Base-by-base conservation (phyloP, 2,888 invertebrate species). In the Drosophila diplacantha region DNA sequence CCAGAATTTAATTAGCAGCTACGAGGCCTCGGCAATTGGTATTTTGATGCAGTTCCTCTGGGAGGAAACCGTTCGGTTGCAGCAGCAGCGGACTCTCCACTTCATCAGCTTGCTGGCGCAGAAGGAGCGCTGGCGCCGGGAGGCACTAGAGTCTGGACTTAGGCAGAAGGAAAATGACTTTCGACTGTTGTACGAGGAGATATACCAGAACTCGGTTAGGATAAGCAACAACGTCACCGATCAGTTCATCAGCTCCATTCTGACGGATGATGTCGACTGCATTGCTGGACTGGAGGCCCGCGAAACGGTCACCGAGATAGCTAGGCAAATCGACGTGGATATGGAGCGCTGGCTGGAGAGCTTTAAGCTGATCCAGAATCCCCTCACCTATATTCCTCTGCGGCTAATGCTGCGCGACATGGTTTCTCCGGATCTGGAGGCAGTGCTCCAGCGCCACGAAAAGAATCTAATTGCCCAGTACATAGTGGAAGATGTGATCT, bases 11-110 rank as follows among this genome's bases (percentile, higher is more conserved):
- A 89, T 95, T 16, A 91, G 91, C 61, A 91, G 92, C 62, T 88
- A 95, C 8, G 94, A 95, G 79, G 95, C 95, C 0, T 91, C 90
- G 1, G 91, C 93, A 0, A 90, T 95, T 14, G 92, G 93, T 0
- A 92, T 92, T 4, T 90, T 94, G 34, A 89, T 96, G 65, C 93
- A 92, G 75, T 93, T 92, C 86, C 88, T 96, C 18, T 92, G 93
- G 85, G 93, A 96, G 85, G 96, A 96, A 87, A 89, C 96, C 69
- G 87, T 91, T 12, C 90, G 95, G 12, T 88, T 96, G 3, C 90
- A 93, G 70, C 94, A 95, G 74, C 95, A 96, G 85, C 90, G 95
- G 7, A 91, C 92, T 57, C 92, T 94, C n/a, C 95, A 96, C 76
- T 95, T 95, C 0, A 92, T 93, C 84, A 92, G 93, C 18, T 89